Conservation (phyloP, 2,797 vertebrate genomes). For the Synaphobranchus kaupii region DNA sequence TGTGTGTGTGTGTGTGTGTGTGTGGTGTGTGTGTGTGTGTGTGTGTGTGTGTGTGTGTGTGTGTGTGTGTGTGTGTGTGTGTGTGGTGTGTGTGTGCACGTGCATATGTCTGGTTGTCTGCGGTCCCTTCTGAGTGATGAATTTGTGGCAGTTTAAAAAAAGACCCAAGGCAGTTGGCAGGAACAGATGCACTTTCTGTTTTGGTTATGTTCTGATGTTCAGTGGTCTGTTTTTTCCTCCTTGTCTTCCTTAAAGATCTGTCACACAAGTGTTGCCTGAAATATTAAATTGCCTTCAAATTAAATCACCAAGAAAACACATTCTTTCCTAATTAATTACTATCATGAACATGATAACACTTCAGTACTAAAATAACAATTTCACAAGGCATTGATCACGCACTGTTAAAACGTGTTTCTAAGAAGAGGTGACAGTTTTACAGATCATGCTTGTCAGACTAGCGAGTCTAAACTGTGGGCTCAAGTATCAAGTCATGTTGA, state of each 20-base stretch:
- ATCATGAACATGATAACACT: neutral
- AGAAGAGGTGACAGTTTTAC: neutral
- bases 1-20: no score
- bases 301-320: neutral
- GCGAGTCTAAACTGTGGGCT: neutral
- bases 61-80: slow-evolving; percentile 79
- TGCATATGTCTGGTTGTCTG: neutral
- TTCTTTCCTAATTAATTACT: neutral
- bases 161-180: neutral
- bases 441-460: neutral
- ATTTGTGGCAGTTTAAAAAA: neutral
- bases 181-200: neutral
- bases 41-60: no score
- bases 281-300: neutral
- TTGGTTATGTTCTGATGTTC: neutral
- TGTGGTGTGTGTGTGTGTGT: slow-evolving; percentile 67
- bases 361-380: neutral
- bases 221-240: neutral
- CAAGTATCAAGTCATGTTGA: neutral
- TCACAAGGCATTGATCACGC: neutral
- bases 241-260: neutral
- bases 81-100: neutral
- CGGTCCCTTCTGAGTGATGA: neutral
- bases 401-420: neutral
- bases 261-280: neutral